Evolutionary conservation across 2,888 invertebrate genomes (phyloP), one percentile per base, ranked within the genome.

Genomic region (Tuberolachnus salignus): DNA sequence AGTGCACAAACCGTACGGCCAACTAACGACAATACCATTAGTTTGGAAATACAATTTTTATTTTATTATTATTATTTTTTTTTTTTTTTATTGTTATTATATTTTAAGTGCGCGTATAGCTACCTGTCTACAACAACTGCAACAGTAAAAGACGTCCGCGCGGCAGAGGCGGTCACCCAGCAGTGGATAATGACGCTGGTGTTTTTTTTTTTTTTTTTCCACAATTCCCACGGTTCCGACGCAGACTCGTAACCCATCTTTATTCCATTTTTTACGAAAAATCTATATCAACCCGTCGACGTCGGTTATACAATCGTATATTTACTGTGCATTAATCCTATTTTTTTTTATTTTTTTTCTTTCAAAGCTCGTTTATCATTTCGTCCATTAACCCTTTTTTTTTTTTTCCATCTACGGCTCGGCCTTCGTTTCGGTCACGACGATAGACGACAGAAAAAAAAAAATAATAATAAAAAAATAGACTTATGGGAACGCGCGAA

Each of bases 311-410:
- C 75, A 67, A 67, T 51, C 66, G 11, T 21, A 67, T 34, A 34
- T 6, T 6, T 34, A 34, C 34, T 34, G 34, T 34, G 66, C 75
- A 67, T 78, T 78, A 78, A 78, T 78, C 67, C 66, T 67, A 34
- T 34, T 34, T 67, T 51, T 78, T n/a, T n/a, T n/a, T n/a, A n/a
- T n/a, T n/a, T n/a, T n/a, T n/a, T n/a, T n/a, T n/a, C n/a, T n/a
- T 78, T 67, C 49, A 67, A 78, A 78, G 75, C 75, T 78, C 75
- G 75, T 78, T 78, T 78, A 78, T 78, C 75, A 78, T 78, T 78
- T 78, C 49, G 67, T 78, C 75, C 75, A 78, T 78, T 78, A 78
- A 78, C 75, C 75, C 75, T 78, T 55, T 66, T 75, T 67, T 23
- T 11, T n/a, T 44, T 26, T 64, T 53, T 34, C 16, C 19, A 8